phyloP scores from a whole-genome alignment of 2,888 invertebrate species.

The Meganola albula region DNA sequence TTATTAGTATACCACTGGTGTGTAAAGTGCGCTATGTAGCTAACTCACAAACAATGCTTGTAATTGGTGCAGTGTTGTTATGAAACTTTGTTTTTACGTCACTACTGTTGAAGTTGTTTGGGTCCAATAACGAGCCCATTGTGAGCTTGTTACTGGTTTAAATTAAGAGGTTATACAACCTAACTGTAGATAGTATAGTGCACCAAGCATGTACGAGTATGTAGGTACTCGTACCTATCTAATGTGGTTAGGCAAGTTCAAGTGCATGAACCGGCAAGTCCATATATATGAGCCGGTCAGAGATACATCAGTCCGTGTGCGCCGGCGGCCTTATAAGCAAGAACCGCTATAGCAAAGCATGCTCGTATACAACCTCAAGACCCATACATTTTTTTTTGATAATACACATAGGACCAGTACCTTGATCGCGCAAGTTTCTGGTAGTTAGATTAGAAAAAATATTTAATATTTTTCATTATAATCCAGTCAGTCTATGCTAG shows the following conservation, averaged over 20 bases:
- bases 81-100: constrained; percentile 41
- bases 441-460: too few relatives aligned
- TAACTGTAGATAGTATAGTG: constrained; percentile 26
- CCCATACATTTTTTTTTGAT: constrained; percentile 18
- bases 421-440: too few relatives aligned
- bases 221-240: too few relatives aligned
- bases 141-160: constrained; percentile 27
- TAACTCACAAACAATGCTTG: constrained; percentile 53
- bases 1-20: constrained; percentile 55
- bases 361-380: constrained; percentile 29
- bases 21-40: constrained; percentile 40
- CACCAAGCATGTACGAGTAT: too few relatives aligned
- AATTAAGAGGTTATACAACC: constrained; percentile 26
- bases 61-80: constrained; percentile 52
- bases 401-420: too few relatives aligned
- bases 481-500: too few relatives aligned
- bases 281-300: constrained; percentile 50
- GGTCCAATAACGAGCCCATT: constrained; percentile 37
- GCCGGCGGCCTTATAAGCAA: constrained; percentile 64
- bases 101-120: constrained; percentile 25
- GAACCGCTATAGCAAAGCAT: constrained; percentile 38
- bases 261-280: constrained; percentile 54
- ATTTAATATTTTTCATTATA: too few relatives aligned
- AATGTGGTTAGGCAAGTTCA: constrained; percentile 50
- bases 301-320: constrained; percentile 57